A percentile compares a stretch with the other conserved stretches of the same genome.
Conservation (phyloP, 2,888 invertebrate species). For the Lepidocyrtinus sp. region DNA sequence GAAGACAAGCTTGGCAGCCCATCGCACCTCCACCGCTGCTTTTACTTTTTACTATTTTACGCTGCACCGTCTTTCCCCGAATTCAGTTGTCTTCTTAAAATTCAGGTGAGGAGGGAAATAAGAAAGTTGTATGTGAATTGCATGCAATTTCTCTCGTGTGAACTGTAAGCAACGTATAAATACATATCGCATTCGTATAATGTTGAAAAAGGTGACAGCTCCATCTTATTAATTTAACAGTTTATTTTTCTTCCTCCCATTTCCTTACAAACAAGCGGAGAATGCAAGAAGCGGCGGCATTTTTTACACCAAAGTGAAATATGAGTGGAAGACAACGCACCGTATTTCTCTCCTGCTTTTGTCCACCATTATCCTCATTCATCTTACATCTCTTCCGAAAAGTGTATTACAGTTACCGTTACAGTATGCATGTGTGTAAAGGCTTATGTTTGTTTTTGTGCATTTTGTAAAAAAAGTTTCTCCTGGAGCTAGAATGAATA, state of each 20-base stretch:
- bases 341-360: not conserved
- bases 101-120: not conserved
- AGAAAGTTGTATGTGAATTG: not conserved
- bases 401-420: too few relatives aligned
- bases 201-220: conserved; percentile 37
- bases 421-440: not conserved
- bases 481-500: not conserved
- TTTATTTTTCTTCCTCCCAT: not conserved
- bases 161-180: too few relatives aligned
- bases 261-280: not conserved
- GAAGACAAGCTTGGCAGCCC: not conserved
- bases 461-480: too few relatives aligned
- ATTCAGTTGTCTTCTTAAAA: not conserved
- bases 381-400: not conserved
- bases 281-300: not conserved
- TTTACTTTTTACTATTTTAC: too few relatives aligned
- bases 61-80: too few relatives aligned
- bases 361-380: not conserved
- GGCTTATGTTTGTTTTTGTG: not conserved
- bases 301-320: not conserved
- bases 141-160: not conserved
- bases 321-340: not conserved
- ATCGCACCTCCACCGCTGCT: too few relatives aligned
- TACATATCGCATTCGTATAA: too few relatives aligned
- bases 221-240: conserved; percentile 37